Evolutionary conservation across 2,113 vertebrate genomes (phyloP).

Genomic region (Malaclemys terrapin): DNA sequence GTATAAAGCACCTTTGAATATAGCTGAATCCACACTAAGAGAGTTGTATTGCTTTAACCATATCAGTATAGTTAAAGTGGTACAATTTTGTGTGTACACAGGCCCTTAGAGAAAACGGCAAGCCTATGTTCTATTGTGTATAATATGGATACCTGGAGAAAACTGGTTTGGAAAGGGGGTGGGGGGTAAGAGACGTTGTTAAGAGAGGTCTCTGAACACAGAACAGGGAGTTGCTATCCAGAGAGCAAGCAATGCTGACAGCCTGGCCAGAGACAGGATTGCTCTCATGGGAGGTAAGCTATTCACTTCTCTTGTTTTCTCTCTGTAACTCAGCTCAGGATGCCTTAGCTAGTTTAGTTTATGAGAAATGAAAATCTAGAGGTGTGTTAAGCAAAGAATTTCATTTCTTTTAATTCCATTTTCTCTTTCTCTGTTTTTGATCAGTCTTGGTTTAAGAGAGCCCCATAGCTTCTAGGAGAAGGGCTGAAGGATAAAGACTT

Average conservation of each 20-base stretch:
- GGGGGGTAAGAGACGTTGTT: background rate
- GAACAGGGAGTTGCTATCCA: background rate
- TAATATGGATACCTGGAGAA: background rate
- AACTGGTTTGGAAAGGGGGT: background rate
- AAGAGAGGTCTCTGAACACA: background rate
- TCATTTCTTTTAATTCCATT: background rate
- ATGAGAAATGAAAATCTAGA: background rate
- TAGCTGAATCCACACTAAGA: too few relatives aligned
- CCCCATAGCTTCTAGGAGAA: background rate
- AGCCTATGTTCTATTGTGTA: background rate
- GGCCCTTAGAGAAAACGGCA: background rate
- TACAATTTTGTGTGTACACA: background rate
- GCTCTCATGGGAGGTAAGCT: background rate
- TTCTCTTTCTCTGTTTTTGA: background rate
- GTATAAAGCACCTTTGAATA: too few relatives aligned
- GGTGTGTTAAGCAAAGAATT: background rate
- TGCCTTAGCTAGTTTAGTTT: background rate
- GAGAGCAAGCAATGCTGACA: background rate
- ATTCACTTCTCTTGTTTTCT: background rate
- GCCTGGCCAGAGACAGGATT: background rate
- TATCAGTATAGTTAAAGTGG: too few relatives aligned
- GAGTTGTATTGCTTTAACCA: too few relatives aligned
- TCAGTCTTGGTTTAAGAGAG: background rate
- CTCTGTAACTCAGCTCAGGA: background rate
- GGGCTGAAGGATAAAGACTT: background rate